Conservation (phyloP, 2,113 vertebrate species). For the Alethe diademata region DNA sequence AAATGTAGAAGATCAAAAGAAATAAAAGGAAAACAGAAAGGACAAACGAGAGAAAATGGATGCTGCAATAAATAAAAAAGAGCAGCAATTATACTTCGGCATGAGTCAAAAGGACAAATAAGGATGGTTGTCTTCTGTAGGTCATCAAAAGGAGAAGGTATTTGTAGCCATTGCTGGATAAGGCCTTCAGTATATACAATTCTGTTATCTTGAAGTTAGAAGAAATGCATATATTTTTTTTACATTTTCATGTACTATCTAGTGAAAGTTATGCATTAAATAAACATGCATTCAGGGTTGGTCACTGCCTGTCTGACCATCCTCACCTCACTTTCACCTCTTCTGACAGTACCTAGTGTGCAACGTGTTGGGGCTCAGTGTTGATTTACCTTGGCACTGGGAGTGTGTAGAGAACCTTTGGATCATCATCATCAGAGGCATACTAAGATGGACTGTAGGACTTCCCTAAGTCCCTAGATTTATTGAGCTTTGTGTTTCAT, state of each 20-base stretch:
- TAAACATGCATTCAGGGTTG: neutral
- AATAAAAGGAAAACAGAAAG: neutral
- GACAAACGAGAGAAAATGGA: neutral
- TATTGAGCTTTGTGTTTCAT: neutral
- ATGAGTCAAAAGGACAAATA: neutral
- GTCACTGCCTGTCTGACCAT: neutral
- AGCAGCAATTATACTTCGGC: neutral
- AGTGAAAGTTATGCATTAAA: neutral
- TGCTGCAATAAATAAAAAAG: neutral
- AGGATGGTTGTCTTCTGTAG: neutral
- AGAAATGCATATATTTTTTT: neutral
- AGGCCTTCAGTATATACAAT: neutral
- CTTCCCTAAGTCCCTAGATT: neutral
- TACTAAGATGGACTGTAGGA: neutral
- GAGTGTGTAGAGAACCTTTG: neutral
- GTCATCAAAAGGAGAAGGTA: neutral
- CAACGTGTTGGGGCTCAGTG: accelerated
- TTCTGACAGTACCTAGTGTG: neutral
- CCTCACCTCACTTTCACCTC: neutral
- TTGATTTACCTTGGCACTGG: neutral
- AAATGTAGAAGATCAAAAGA: neutral
- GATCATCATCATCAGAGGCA: neutral
- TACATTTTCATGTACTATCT: neutral
- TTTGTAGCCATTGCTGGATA: neutral
- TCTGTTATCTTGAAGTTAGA: neutral